phyloP scores from a whole-genome alignment of 1,140 invertebrate species.

The Camponotus vicinus region DNA sequence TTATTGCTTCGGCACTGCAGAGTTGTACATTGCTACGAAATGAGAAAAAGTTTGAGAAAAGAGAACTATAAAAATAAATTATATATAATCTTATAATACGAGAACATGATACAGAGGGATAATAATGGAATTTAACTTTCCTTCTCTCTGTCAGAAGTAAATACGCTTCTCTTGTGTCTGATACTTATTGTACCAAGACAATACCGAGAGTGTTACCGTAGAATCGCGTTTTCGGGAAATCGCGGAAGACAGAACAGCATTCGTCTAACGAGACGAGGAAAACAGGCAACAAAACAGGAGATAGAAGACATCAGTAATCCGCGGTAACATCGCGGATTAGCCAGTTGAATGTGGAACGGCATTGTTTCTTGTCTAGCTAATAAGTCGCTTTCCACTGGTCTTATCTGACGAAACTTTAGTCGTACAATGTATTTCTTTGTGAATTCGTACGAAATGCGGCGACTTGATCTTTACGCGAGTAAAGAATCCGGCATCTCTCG shows the following conservation, averaged over 20 bases:
- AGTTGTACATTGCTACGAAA: background rate
- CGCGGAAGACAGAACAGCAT: background rate
- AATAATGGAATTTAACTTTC: constrained; percentile 26
- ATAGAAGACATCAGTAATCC: constrained; percentile 50
- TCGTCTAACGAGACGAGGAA: constrained; percentile 28
- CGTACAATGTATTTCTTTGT: constrained; percentile 30
- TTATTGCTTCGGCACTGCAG: background rate
- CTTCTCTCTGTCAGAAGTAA: background rate
- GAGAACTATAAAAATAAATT: background rate
- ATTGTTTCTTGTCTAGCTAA: constrained; percentile 58
- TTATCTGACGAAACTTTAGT: constrained; percentile 34
- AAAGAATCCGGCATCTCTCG: constrained; percentile 10
- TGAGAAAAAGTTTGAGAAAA: background rate
- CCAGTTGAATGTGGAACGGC: constrained; percentile 39
- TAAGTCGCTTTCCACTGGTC: constrained; percentile 35
- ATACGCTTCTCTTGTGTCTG: background rate
- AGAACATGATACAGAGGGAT: background rate
- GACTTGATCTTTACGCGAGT: background rate
- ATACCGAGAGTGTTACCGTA: constrained; percentile 11
- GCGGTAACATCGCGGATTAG: constrained; percentile 37
- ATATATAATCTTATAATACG: background rate
- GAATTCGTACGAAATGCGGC: background rate
- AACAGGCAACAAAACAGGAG: constrained; percentile 25
- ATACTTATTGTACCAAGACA: constrained; percentile 42
- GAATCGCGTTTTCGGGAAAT: constrained; percentile 34